phyloP scores from a whole-genome alignment of 2,113 vertebrate species.

The Rhizomys pruinosus region DNA sequence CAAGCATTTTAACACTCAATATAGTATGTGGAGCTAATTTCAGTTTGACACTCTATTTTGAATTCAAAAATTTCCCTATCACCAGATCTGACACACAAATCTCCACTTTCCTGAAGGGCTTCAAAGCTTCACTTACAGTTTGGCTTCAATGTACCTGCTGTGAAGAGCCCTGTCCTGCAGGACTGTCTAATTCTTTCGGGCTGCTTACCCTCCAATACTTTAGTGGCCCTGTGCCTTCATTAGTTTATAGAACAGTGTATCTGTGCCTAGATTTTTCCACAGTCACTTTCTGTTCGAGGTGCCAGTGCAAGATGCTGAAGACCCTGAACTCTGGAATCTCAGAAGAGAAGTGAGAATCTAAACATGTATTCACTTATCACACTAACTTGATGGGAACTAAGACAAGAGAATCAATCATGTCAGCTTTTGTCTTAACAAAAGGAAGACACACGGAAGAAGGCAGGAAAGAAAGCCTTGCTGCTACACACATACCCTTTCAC shows the following conservation, averaged over 20 bases:
- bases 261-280: background rate
- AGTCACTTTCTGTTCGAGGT: background rate
- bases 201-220: background rate
- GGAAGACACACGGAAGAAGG: background rate
- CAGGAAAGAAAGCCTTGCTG: fast-evolving
- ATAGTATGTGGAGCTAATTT: background rate
- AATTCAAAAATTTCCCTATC: constrained; percentile 12
- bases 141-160: background rate
- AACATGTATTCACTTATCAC: background rate
- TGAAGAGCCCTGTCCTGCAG: background rate
- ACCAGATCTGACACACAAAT: background rate
- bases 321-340: background rate
- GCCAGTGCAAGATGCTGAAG: background rate
- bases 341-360: background rate
- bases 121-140: background rate
- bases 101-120: background rate
- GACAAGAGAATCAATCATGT: too few relatives aligned
- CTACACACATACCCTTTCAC: fast-evolving
- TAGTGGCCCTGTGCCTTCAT: background rate
- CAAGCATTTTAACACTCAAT: background rate
- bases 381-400: background rate
- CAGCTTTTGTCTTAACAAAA: background rate
- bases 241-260: background rate
- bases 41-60: constrained; percentile 12
- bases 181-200: background rate